Evolutionary conservation across 2,888 invertebrate species (phyloP), one percentile per base, ranked within the genome.

Genomic region (Steinernema scapterisci): DNA sequence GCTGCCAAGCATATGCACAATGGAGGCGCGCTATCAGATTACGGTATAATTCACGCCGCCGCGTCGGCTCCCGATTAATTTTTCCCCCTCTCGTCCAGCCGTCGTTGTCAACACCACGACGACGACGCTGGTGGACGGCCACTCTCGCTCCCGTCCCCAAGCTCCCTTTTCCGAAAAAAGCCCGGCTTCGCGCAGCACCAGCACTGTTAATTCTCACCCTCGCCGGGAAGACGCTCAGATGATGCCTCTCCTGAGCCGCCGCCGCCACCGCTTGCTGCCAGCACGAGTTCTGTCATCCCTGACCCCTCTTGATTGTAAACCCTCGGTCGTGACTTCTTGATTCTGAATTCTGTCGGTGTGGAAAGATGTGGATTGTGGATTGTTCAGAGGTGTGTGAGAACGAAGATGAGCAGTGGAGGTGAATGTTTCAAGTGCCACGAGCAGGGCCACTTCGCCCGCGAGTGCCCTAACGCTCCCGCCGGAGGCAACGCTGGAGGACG

Each of bases 391-490:
- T 48, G n/a, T 16, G 16, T 48, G 48, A 48, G 48, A 48, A 48
- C 48, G 63, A 23, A 73, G 21, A 75, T 75, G 75, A 75, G 75
- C 72, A 45, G 72, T 45, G 71, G 72, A 54, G 74, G 73, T 75
- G 80, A 79, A 74, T 85, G 84, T 80, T 85, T 79, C 78, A 81
- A 80, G 76, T 85, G 84, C 80, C 80, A 84, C 76, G 78, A 83
- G 78, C 72, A 75, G 44, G 85, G 84, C 71, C 84, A 86, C 78
- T 82, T 85, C 79, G 83, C 85, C 46, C 81, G 86, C 71, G 86
- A 85, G 45, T 86, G 86, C 78, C 77, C 82, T 23, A 77, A 83
- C 73, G 75, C 77, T 11, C 63, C 63, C 7, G 16, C 16, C 31
- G 63, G 63, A 63, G 63, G 63, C 19, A n/a, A 19, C 48, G 48